Base-by-base conservation (phyloP, 1,140 invertebrate genomes). In the Hylyphantes graminicola region DNA sequence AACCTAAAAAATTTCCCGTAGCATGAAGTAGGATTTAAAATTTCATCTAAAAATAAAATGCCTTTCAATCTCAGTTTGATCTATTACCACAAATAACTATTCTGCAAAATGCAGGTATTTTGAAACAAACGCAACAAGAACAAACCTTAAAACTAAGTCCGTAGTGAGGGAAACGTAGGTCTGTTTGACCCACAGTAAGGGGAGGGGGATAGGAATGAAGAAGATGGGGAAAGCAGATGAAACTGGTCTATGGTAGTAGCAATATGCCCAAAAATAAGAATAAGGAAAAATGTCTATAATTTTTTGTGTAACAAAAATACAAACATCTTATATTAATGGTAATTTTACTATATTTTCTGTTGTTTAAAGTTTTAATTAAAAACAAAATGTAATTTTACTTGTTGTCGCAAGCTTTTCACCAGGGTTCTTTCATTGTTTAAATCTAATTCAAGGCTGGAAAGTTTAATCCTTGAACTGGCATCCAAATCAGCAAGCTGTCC, bases 321-420 rank as follows among this genome's bases (percentile, higher is more conserved):
- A n/a, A 64, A 64, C 21, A 15, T 19, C 8, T 64, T 64, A 19
- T n/a, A 59, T 13, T 13, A 59, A 64, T 9, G 21, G 10, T 64
- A n/a, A 64, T 9, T 19, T 64, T 64, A 19, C 15, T 64, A 21
- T 64, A 64, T 19, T 64, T n/a, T 19, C 61, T 64, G n/a, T 63
- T 63, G 19, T 19, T 64, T 15, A 63, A 9, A 19, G 3, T 7
- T 19, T 19, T 64, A 21, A 64, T 35, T 35, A 35, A 35, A 35
- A n/a, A 64, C 8, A 1, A n/a, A 64, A 64, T n/a, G 5, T 10
- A 64, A 19, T 21, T 12, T 67, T 81, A 90, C 89, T 87, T 90
- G 89, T 87, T 89, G 89, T 67, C 89, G 86, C 5, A 90, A 85
- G 9, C 89, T 89, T 85, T 89, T 88, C 54, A 88, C 87, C 9